Evolutionary conservation across 2,797 vertebrate genomes (phyloP).

Genomic region (Synaphobranchus kaupii): DNA sequence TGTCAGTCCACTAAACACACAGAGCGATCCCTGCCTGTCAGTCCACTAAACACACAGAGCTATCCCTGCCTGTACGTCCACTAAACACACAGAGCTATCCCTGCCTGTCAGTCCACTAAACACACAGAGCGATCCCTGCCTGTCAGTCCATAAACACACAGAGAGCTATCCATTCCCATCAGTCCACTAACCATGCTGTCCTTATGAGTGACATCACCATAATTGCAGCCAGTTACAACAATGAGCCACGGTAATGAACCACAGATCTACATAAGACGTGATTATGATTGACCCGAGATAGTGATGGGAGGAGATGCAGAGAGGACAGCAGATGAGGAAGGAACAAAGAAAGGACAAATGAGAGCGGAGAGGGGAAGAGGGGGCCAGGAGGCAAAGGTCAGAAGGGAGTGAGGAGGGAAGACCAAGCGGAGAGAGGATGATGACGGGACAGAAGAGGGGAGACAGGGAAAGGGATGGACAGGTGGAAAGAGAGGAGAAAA

Average conservation of each 20-base stretch:
- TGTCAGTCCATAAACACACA: too few species aligned
- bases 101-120: too few species aligned
- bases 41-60: too few species aligned
- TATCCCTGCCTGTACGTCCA: too few species aligned
- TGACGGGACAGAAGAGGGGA: slow-evolving; percentile 35
- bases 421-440: slow-evolving; percentile 43
- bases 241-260: neutral
- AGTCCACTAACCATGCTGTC: neutral
- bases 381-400: neutral
- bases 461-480: slow-evolving; percentile 26
- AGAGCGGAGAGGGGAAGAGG: neutral
- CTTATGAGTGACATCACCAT: neutral
- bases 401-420: slow-evolving; percentile 31
- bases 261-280: neutral
- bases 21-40: too few species aligned
- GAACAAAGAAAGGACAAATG: neutral
- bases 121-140: too few species aligned
- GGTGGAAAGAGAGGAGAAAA: slow-evolving; percentile 36
- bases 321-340: neutral
- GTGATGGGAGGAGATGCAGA: neutral
- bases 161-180: too few species aligned
- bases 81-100: too few species aligned
- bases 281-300: neutral
- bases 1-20: too few species aligned
- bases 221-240: neutral